Percentiles rank a stretch among this genome's conserved stretches.
Conservation (phyloP, 2,888 invertebrate species). For the Lagria hirta region DNA sequence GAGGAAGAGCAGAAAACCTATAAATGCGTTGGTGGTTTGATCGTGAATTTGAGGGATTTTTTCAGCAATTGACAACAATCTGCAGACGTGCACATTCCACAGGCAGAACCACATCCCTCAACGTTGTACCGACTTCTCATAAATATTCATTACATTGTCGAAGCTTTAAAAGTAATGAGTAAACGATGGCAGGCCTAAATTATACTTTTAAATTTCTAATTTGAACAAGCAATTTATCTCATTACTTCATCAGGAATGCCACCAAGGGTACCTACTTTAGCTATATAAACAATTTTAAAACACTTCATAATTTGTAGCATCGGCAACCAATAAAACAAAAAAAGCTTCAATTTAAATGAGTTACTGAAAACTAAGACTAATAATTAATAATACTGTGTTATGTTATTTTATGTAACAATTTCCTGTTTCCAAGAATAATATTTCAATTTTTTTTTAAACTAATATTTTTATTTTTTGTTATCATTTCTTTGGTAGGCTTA, state of each 20-base stretch:
- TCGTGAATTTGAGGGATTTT: constrained; percentile 10
- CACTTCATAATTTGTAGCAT: not conserved
- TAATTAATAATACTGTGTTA: no score
- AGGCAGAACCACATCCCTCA: constrained; percentile 12
- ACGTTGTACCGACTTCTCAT: constrained; percentile 17
- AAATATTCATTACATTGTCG: constrained; percentile 18
- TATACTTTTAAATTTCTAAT: constrained; percentile 20
- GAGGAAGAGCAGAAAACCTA: no score
- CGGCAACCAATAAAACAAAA: constrained; percentile 18
- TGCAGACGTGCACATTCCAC: constrained; percentile 7
- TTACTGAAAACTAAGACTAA: no score
- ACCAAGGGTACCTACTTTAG: not conserved
- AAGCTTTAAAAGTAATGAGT: constrained; percentile 11
- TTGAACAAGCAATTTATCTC: constrained; percentile 9
- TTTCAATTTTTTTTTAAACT: no score
- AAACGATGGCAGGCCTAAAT: constrained; percentile 19
- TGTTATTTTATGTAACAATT: no score
- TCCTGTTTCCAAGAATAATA: no score
- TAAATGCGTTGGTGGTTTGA: constrained; percentile 9
- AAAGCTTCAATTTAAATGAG: no score
- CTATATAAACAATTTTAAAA: constrained; percentile 1
- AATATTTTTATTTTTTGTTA: no score
- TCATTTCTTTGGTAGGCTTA: no score
- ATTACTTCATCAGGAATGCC: not conserved
- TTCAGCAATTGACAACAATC: constrained; percentile 7